Evolutionary conservation across 2,888 invertebrate species (phyloP), one percentile per base, ranked within the genome.

Genomic region (Entomobrya multifasciata): DNA sequence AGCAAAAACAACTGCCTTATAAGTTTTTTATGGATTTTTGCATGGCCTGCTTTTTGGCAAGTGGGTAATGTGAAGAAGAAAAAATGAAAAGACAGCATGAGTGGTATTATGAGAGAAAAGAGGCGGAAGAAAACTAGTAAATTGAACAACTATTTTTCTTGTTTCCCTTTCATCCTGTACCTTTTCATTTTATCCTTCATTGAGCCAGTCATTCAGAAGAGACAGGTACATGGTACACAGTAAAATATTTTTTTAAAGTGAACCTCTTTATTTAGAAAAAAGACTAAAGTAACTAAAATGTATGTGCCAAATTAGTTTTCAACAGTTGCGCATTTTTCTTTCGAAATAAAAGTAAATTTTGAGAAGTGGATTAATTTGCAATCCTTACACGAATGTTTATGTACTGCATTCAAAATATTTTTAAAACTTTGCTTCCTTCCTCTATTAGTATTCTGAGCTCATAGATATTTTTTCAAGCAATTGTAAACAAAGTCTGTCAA

Each of bases 131-230:
- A 78, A 67, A 70, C 47, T 47, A 70, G 57, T 60, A 65, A 83
- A 76, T 47, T 83, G 76, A 76, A 76, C 76, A 76, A 60, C 17
- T 74, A n/a, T 27, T n/a, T 22, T 81, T 57, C 72, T 27, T 81
- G 62, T 60, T 72, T 65, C 6, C 47, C 22, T 82, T 60, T 41
- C 55, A 25, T 70, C n/a, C 60, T 60, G 70, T 70, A 47, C 41
- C 77, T 70, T 85, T 67, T 52, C 70, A 60, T 41, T 30, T 77
- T 60, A 84, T 86, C 83, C 87, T 17, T 17, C 65, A 15, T 44
- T 60, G 30, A 49, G n/a, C n/a, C n/a, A n/a, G n/a, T n/a, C n/a
- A n/a, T n/a, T n/a, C n/a, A n/a, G n/a, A n/a, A n/a, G n/a, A n/a
- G n/a, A n/a, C n/a, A n/a, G n/a, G n/a, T n/a, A n/a, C n/a, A n/a